Evolutionary conservation across 2,113 vertebrate genomes (phyloP), one percentile per base, ranked within the genome.

Genomic region (Leucopternis melanops): DNA sequence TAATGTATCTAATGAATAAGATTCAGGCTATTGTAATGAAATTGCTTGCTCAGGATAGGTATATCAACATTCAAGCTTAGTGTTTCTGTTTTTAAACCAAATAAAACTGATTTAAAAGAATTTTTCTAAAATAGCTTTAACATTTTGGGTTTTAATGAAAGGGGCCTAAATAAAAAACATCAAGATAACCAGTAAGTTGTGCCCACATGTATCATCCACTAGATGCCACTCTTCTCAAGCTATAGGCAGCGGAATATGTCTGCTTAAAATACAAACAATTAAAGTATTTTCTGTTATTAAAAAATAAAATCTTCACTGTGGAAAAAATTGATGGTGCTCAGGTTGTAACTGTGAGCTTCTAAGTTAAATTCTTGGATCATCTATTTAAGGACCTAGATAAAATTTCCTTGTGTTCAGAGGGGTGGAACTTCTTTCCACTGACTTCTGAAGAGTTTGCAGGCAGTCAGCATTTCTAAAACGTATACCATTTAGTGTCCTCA

Each of bases 201-300:
- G 42, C 44, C 9, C 40, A 21, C 34, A 59, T 75, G 17, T 88
- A 12, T 63, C 69, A 54, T 66, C 91, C 97, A 96, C 90, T 95
- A 98, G 97, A 91, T 97, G 97, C 77, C 97, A 87, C 75, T 97
- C 69, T 86, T 96, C 86, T 96, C 96, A 87, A 92, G 36, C 34
- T 83, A 23, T 57, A 88, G 69, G n/a, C 14, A 3, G 11, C 93
- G 40, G 36, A 14, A 32, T 81, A 14, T 47, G 70, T 55, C 67
- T 66, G 27, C 70, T 67, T 88, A 52, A 90, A 92, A 58, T 58
- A 71, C 5, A 27, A 67, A 72, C 15, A 74, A 83, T 38, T 50
- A 70, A 75, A 52, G 21, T 55, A 17, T 58, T 95, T 97, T 93
- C 66, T 92, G 23, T 77, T 75, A 44, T 16, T 95, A 62, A 59